Percentiles rank a stretch among this genome's conserved stretches.
phyloP scores from a whole-genome alignment of 2,888 invertebrate species.

The Ormyrus labotus region DNA sequence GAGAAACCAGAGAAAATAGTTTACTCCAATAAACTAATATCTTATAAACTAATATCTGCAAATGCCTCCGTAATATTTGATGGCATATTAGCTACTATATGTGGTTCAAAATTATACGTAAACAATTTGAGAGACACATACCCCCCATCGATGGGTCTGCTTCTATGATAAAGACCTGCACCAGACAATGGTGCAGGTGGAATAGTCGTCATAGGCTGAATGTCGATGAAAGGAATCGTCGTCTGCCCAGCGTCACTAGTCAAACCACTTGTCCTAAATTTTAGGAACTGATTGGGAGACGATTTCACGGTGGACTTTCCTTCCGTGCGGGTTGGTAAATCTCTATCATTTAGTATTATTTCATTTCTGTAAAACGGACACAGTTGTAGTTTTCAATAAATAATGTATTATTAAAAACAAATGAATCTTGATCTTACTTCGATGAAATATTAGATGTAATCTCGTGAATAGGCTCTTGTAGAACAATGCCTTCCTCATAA shows the following conservation, averaged over 20 bases:
- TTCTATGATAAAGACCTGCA: conserved; percentile 9
- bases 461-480: neutral
- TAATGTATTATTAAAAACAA: neutral
- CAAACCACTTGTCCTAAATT: neutral
- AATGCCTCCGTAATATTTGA: no score
- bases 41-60: no score
- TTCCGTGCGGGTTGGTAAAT: conserved; percentile 80
- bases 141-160: no score
- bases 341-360: conserved; percentile 79
- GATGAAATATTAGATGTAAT: neutral
- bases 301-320: conserved; percentile 79
- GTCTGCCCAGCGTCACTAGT: neutral
- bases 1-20: no score
- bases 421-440: neutral
- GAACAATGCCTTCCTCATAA: neutral
- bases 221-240: conserved; percentile 14
- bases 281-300: conserved; percentile 80
- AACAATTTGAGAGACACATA: no score
- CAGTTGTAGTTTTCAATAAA: neutral
- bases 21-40: no score
- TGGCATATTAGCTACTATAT: no score
- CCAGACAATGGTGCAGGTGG: neutral
- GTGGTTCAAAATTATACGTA: no score
- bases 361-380: conserved; percentile 75
- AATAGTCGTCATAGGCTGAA: neutral